These are phyloP conservation scores for Piliocolobus tephrosceles DNA, from an alignment of 2,113 vertebrate species.

Conservation along the genomic window DNA sequence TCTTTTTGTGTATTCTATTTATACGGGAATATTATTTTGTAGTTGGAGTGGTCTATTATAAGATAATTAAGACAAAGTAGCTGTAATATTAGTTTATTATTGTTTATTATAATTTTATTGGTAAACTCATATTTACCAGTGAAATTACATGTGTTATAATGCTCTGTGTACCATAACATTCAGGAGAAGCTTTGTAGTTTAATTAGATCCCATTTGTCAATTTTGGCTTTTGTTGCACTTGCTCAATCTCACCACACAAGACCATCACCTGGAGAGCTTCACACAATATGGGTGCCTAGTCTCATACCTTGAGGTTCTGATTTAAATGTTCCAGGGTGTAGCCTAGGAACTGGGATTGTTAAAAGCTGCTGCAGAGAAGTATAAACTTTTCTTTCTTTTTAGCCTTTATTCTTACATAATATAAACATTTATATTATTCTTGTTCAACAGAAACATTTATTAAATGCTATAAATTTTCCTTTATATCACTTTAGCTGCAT, in stretches of 20 bases:
- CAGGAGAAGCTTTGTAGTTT: background rate
- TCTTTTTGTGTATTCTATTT: background rate
- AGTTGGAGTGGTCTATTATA: background rate
- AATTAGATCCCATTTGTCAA: no score
- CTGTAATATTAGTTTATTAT: background rate
- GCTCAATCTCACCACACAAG: background rate
- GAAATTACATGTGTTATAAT: background rate
- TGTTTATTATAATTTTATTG: no score
- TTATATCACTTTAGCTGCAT: background rate
- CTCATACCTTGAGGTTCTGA: background rate
- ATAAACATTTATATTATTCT: background rate
- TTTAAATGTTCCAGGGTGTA: background rate
- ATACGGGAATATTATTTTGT: background rate
- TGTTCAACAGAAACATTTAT: background rate
- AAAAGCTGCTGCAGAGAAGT: background rate
- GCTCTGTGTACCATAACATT: background rate
- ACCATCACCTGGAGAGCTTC: background rate
- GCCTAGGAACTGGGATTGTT: background rate
- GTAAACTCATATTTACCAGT: background rate
- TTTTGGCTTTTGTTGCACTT: background rate
- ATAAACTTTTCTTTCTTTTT: background rate
- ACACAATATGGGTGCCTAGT: background rate
- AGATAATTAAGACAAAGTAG: background rate
- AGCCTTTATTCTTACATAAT: background rate
- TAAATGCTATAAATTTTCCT: background rate